Evolutionary conservation across 1,140 invertebrate species (phyloP), one percentile per base, ranked within the genome.

Genomic region (Sinella curviseta): DNA sequence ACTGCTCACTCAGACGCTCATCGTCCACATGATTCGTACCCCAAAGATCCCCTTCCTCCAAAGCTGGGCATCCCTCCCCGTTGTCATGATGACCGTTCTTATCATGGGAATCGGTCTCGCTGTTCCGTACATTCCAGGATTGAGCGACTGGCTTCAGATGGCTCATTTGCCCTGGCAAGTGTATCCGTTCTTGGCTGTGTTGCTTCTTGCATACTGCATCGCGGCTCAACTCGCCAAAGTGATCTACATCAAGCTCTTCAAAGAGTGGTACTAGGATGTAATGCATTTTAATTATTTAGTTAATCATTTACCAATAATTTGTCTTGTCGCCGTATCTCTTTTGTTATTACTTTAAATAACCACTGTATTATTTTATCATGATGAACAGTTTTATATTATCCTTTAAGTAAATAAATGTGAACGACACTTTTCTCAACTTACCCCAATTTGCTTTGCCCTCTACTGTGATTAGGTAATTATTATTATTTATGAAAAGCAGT

Each of bases 41-140:
- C 80, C 80, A 0, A 78, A 78, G 73, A 76, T 81, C 24, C 80
- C 80, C 12, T 81, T 81, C 26, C 24, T 81, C 74, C 80, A 81
- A 33, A 75, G 67, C 1, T 65, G 24, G 34, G 80, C 80, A 1
- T 76, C 77, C 12, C 1, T 65, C 14, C 80, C 57, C 1, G 34
- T 81, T 1, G 31, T 55, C 0, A 1, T 31, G 0, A 81, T 73
- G 73, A 81, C 80, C 0, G 2, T 55, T 26, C 14, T 81, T 8
- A 81, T 81, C 12, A 78, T 81, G 77, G 31, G 31, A 1, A 70
- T 75, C 26, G 80, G 76, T 20, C 1, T 81, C 17, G 73, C 77
- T 2, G 4, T 81, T 4, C 80, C 80, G 14, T 81, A 33, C n/a
- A 54, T 81, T 57, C 80, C 80, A 24, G 26, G 36, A 30, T n/a